Evolutionary conservation across 2,797 vertebrate species (phyloP).

Genomic region (Nyctibius grandis): DNA sequence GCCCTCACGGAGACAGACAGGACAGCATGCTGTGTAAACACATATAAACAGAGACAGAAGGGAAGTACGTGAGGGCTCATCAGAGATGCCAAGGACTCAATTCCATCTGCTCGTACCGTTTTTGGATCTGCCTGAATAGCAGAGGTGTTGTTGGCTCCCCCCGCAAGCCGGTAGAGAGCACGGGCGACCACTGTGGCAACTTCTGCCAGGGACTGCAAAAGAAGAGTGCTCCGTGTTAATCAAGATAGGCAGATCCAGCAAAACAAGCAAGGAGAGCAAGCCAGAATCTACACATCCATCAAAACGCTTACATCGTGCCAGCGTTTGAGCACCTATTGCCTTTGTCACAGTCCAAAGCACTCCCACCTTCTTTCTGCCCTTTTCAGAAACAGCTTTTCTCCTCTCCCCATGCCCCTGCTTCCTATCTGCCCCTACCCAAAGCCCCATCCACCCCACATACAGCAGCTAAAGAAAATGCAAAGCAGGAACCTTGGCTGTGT

Average conservation of each 20-base stretch:
- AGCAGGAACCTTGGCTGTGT: slow-evolving; percentile 79
- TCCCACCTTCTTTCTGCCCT: not conserved
- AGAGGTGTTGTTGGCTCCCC: slow-evolving; percentile 64
- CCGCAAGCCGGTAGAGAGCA: slow-evolving; percentile 84
- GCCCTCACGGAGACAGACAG: not conserved
- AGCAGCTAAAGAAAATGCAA: not conserved
- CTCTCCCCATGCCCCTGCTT: not conserved
- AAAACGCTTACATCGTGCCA: rapidly evolving
- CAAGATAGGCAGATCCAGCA: slow-evolving; percentile 1
- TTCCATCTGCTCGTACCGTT: slow-evolving; percentile 73
- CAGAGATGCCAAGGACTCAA: not conserved
- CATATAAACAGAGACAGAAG: not conserved
- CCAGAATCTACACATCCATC: not conserved
- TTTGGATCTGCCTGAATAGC: slow-evolving; percentile 79
- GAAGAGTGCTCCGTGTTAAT: not conserved
- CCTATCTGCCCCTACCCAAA: not conserved
- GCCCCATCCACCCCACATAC: not conserved
- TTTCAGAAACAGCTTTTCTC: not conserved
- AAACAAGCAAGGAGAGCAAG: not conserved
- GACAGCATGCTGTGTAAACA: not conserved
- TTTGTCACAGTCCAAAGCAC: not conserved
- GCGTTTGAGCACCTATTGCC: not conserved
- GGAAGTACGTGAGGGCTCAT: not conserved
- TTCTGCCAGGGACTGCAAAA: slow-evolving; percentile 80
- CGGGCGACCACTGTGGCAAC: slow-evolving; percentile 86